Evolutionary conservation across 2,797 vertebrate species (phyloP).

Genomic region (Smutsia temminckii): DNA sequence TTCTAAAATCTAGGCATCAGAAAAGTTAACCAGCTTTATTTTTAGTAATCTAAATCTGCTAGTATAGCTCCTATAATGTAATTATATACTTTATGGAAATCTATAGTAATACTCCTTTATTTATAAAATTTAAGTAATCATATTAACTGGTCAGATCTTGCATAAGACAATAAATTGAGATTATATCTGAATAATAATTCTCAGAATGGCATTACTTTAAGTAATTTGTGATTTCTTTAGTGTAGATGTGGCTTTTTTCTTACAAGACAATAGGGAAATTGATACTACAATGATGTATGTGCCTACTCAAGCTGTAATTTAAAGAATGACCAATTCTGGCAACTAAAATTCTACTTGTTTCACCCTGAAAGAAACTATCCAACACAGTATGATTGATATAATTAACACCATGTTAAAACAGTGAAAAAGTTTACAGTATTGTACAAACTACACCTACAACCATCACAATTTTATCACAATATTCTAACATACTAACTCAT

Average conservation of each 20-base stretch:
- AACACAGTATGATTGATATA: not conserved
- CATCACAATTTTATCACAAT: not conserved
- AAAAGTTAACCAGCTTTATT: not conserved
- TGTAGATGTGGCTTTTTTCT: not conserved
- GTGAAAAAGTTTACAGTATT: not conserved
- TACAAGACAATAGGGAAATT: constrained; percentile 3
- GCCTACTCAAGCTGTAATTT: not conserved
- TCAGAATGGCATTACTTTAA: not conserved
- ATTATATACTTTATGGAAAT: not conserved
- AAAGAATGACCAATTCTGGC: not conserved
- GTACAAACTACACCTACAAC: not conserved
- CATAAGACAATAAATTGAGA: not conserved
- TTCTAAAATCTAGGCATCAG: not conserved
- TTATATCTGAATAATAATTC: not conserved
- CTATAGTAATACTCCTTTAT: not conserved
- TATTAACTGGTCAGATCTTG: not conserved
- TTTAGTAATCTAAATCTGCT: not conserved
- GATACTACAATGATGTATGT: not conserved
- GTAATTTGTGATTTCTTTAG: constrained; percentile 6
- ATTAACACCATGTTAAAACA: not conserved
- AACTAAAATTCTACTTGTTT: constrained; percentile 44
- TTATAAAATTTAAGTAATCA: not conserved
- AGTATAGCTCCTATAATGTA: not conserved
- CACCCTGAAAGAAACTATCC: not conserved
- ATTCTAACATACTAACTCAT: not conserved